Evolutionary conservation across 2,113 vertebrate species (phyloP).

Genomic region (Deroptyus accipitrinus): DNA sequence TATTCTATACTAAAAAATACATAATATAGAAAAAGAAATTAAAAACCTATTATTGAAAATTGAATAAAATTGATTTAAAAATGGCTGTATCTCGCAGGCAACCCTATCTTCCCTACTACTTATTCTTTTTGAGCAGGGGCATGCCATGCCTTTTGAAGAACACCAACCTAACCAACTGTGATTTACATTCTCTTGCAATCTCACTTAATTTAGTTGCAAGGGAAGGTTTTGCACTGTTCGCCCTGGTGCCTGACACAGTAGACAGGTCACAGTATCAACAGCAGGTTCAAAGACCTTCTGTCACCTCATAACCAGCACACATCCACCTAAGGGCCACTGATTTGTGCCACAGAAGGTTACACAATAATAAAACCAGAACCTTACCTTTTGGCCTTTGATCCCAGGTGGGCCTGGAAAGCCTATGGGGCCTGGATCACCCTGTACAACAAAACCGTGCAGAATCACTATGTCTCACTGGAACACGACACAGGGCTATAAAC

Average conservation of each 20-base stretch:
- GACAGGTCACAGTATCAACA: neutral
- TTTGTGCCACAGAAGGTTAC: neutral
- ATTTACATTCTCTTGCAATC: neutral
- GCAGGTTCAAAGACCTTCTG: neutral
- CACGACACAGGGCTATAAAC: neutral
- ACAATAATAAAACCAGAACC: neutral
- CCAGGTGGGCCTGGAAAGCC: constrained; percentile 83
- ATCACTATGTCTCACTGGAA: neutral
- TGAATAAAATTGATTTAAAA: neutral
- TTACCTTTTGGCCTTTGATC: constrained; percentile 84
- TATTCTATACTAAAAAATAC: neutral
- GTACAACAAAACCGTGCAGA: constrained; percentile 3
- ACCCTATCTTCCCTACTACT: neutral
- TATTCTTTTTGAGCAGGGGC: neutral
- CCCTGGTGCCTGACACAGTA: neutral
- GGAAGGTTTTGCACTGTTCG: neutral
- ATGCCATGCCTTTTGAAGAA: neutral
- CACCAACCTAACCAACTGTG: neutral
- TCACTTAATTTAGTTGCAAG: neutral
- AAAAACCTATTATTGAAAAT: neutral
- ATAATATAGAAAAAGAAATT: neutral
- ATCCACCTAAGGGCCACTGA: neutral
- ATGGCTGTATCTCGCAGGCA: neutral
- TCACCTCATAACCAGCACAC: neutral
- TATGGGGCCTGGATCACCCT: constrained; percentile 85